These are phyloP conservation scores for Lithophane ornitopus DNA, from an alignment of 2,888 invertebrate species.

Conservation along the genomic window DNA sequence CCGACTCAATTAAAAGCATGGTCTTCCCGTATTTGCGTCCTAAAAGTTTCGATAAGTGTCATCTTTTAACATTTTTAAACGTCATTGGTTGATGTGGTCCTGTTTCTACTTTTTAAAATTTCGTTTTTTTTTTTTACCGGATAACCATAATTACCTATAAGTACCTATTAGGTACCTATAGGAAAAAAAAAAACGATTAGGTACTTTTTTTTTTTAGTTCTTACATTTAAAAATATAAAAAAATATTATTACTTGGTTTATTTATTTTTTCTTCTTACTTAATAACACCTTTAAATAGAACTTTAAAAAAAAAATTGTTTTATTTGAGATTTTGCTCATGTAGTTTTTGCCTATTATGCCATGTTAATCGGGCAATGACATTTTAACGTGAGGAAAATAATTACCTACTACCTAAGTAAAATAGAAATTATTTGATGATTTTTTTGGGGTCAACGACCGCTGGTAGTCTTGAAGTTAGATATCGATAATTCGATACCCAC, in stretches of 20 bases:
- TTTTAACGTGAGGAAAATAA: background rate
- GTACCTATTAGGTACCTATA: too few relatives aligned
- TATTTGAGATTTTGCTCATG: too few relatives aligned
- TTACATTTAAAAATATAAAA: too few relatives aligned
- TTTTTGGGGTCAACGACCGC: background rate
- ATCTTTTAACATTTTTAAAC: background rate
- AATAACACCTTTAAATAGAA: too few relatives aligned
- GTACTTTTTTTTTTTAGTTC: too few relatives aligned
- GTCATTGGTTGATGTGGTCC: background rate
- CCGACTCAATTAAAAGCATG: background rate
- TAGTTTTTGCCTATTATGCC: background rate
- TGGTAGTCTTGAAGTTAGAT: background rate
- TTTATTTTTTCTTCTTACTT: too few relatives aligned
- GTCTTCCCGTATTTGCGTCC: background rate
- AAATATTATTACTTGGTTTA: too few relatives aligned
- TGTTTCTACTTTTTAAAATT: background rate
- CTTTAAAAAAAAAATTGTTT: background rate
- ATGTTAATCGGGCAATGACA: background rate
- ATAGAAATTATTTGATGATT: too few relatives aligned
- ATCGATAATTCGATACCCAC: too few relatives aligned
- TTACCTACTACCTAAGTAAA: background rate
- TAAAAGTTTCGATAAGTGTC: too few relatives aligned
- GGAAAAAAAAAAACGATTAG: too few relatives aligned
- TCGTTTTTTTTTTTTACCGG: background rate
- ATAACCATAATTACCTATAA: too few relatives aligned